Evolutionary conservation across 2,797 vertebrate species (phyloP), one percentile per base, ranked within the genome.

Genomic region (Gouania willdenowi): DNA sequence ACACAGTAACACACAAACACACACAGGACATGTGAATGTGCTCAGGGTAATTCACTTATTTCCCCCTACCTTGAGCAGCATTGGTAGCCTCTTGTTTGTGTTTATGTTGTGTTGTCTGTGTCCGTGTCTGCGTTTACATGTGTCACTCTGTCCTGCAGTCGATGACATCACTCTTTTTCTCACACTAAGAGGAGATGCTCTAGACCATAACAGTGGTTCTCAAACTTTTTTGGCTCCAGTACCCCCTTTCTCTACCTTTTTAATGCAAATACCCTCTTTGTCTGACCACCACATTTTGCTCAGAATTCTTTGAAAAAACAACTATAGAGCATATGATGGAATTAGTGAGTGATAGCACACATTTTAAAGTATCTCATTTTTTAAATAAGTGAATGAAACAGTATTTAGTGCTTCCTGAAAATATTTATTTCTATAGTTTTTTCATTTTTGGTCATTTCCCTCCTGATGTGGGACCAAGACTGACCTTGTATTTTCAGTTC

Each of bases 31-130:
- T 69, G 63, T 61, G 56, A 72, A 51, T 71, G 51, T 67, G 57
- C 57, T 51, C 35, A 41, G 39, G 60, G 51, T 47, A 51, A 63
- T 53, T 63, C 39, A 46, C 65, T 75, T 75, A 40, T 5, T 47
- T 48, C 45, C 21, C 39, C 25, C 39, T 8, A 63, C 59, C 58
- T 50, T 18, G 41, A 46, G 44, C 49, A 50, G 34, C 54, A 23
- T 41, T 57, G 68, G 66, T 61, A 14, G 45, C 5, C 32, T 43
- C 30, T 41, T 69, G 69, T 81, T 76, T 75, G 67, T 71, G 67
- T 68, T 71, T 41, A 69, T 69, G 81, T 76, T 75, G 67, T 71
- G 67, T 68, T 71, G 73, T 61, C 52, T 65, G 35, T 16, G 58
- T 63, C 52, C 65, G 35, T 16, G 58, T 63, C 49, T 71, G 48